Conservation (phyloP, 2,888 invertebrate species). For the Acronicta leporina region DNA sequence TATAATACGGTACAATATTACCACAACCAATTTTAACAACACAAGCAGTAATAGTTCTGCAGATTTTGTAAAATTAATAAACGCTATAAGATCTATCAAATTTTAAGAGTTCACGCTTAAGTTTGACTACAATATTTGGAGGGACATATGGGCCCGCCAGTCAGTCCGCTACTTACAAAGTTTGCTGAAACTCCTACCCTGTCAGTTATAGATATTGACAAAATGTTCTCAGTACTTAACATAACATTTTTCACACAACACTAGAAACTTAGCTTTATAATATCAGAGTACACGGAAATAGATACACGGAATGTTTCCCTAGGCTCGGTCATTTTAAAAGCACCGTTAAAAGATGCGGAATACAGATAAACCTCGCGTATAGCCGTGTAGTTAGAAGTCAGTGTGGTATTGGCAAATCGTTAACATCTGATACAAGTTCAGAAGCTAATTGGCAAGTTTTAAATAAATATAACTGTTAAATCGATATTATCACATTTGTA, state of each 20-base stretch:
- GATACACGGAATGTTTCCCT: conserved; percentile 38
- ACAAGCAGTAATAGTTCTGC: no score
- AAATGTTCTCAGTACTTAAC: not conserved
- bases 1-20: no score
- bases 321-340: conserved; percentile 49
- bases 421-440: conserved; percentile 48
- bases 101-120: no score
- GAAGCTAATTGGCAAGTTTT: conserved; percentile 47
- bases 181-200: no score
- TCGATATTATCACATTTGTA: not conserved
- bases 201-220: no score
- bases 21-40: no score
- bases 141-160: no score
- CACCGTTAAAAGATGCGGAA: conserved; percentile 49
- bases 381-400: conserved; percentile 40
- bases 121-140: no score
- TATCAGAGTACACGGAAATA: conserved; percentile 50
- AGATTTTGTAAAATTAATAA: no score
- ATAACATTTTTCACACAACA: not conserved
- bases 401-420: conserved; percentile 47
- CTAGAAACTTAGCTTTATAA: conserved; percentile 17
- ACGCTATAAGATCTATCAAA: no score
- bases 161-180: no score
- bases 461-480: conserved; percentile 35
- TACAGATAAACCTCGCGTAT: conserved; percentile 42